Evolutionary conservation across 2,888 invertebrate genomes (phyloP), one percentile per base, ranked within the genome.

Genomic region (Sinodicranocentrus sp.): DNA sequence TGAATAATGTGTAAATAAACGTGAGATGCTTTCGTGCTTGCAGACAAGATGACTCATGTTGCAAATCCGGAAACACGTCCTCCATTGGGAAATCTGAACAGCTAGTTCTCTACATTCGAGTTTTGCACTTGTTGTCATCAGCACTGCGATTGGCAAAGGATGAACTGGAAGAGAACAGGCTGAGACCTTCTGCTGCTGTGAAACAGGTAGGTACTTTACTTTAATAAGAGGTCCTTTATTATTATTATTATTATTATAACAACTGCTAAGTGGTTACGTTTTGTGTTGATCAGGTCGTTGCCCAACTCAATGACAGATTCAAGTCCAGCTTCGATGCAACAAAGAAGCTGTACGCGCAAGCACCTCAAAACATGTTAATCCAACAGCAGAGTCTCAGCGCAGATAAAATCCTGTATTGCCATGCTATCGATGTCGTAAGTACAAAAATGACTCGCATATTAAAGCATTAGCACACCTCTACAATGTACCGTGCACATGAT

Each of bases 321-420:
- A 88, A 88, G 85, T 85, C 88, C 15, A 88, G 89, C 73, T 88
- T 89, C 67, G 88, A 88, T 63, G 88, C 89, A 3, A 89, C 87
- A 33, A 89, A 89, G 72, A 89, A 89, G 63, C 87, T 88, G 25
- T 88, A 88, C 57, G 87, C 89, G 10, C 88, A 89, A 54, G 87
- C 85, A 10, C 85, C 88, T 5, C 88, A 88, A 54, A 87, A 88
- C 59, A 77, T 88, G 73, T 68, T 88, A 8, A 89, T 88, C 6
- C 89, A 88, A 48, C 89, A 92, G 80, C 87, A 89, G 33, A 86
- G 87, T 71, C 79, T 89, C 26, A 96, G 97, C 82, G 98, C 98
- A 85, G 99, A 99, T 91, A 96, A 97, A 91, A 95, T 99, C 88
- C 94, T 99, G 85, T 99, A 99, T 91, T 96, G 97, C 90, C 97